phyloP scores from a whole-genome alignment of 1,140 invertebrate species.

The Drosophila funebris region DNA sequence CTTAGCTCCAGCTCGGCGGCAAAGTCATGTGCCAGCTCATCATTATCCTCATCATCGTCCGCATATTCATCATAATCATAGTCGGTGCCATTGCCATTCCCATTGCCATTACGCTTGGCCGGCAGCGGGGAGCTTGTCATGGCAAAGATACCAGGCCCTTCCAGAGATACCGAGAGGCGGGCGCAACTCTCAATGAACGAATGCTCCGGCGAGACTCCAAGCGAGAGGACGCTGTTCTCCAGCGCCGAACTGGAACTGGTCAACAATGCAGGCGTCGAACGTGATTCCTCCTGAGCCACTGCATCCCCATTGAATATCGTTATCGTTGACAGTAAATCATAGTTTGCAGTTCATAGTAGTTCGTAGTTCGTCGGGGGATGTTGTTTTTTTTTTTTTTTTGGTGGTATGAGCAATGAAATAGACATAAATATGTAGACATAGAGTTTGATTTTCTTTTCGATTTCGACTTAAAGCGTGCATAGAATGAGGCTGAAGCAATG shows the following conservation, averaged over 20 bases:
- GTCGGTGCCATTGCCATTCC: conserved; percentile 58
- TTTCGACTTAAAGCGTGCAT: conserved; percentile 19
- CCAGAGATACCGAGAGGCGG: conserved; percentile 92
- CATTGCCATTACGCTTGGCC: conserved; percentile 58
- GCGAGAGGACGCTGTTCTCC: conserved; percentile 85
- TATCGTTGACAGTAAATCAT: not conserved
- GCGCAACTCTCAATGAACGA: conserved; percentile 93
- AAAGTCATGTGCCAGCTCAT: conserved; percentile 68
- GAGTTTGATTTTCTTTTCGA: conserved; percentile 3
- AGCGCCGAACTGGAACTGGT: conserved; percentile 86
- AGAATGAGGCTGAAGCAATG: conserved; percentile 8
- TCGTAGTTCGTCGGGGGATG: conserved; percentile 10
- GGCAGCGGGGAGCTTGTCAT: conserved; percentile 79
- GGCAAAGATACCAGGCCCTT: conserved; percentile 85
- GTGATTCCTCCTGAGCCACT: conserved; percentile 90
- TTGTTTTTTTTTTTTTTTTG: conserved; percentile 18
- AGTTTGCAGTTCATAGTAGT: not conserved
- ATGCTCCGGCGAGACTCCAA: conserved; percentile 93
- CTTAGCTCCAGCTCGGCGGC: conserved; percentile 64
- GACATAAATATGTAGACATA: conserved; percentile 48
- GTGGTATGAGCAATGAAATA: conserved; percentile 49
- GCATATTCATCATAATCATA: conserved; percentile 73
- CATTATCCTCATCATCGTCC: conserved; percentile 72
- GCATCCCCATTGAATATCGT: not conserved
- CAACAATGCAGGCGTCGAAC: conserved; percentile 91